phyloP scores from a whole-genome alignment of 1,140 invertebrate genomes.

The Bombus terrestris region DNA sequence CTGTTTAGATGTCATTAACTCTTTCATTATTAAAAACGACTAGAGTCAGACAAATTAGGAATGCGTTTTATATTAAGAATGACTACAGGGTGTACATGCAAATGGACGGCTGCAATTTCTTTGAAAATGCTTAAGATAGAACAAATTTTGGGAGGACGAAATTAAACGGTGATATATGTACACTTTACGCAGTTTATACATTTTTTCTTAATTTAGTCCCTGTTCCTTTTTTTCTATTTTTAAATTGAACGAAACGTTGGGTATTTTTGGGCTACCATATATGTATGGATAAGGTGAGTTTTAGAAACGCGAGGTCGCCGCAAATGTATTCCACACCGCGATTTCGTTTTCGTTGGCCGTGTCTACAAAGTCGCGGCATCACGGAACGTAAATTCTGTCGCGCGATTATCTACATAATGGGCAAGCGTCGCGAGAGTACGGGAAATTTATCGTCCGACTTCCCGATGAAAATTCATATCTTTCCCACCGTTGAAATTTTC shows the following conservation, averaged over 20 bases:
- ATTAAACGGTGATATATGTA: neutral
- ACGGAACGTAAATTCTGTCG: constrained; percentile 43
- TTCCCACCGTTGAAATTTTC: neutral
- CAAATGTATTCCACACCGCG: constrained; percentile 25
- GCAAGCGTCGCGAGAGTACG: constrained; percentile 13
- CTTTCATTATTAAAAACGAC: neutral
- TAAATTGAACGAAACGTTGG: no score
- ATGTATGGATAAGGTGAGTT: neutral
- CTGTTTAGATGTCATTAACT: neutral
- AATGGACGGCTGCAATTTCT: neutral
- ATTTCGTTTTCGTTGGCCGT: constrained; percentile 32
- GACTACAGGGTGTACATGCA: neutral
- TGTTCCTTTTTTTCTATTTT: neutral
- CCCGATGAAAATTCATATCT: constrained; percentile 51
- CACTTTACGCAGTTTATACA: neutral
- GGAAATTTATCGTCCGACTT: constrained; percentile 48
- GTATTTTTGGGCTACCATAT: no score
- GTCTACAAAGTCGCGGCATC: constrained; percentile 36
- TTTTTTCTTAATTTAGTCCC: neutral
- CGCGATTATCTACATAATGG: constrained; percentile 53
- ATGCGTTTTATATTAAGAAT: neutral
- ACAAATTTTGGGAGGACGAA: neutral
- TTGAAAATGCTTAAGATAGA: neutral
- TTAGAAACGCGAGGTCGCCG: constrained; percentile 9
- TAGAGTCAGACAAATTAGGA: neutral